Evolutionary conservation across 2,113 vertebrate species (phyloP).

Genomic region (Pionites leucogaster): DNA sequence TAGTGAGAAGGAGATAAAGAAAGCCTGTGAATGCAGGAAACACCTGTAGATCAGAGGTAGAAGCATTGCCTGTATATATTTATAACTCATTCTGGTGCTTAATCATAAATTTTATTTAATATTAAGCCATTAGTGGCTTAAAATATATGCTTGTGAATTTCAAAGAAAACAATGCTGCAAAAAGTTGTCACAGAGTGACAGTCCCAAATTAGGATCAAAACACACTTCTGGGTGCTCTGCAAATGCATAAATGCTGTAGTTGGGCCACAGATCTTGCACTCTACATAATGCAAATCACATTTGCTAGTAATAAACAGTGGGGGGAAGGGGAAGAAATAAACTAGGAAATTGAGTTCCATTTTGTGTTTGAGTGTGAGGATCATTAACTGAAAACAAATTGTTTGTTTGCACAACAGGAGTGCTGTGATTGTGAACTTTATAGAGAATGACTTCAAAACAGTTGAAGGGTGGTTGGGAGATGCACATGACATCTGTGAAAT

Average conservation of each 20-base stretch:
- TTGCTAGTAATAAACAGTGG: neutral
- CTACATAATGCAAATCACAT: neutral
- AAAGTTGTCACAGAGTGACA: neutral
- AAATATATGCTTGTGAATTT: neutral
- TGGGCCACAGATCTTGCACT: neutral
- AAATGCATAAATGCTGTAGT: neutral
- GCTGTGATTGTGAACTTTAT: neutral
- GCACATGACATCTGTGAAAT: neutral
- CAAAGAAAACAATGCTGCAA: neutral
- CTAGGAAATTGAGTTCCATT: neutral
- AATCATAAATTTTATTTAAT: neutral
- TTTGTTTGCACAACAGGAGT: neutral
- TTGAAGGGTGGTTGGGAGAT: neutral
- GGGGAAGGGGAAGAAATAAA: neutral
- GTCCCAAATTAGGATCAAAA: neutral
- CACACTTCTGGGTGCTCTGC: neutral
- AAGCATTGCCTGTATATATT: neutral
- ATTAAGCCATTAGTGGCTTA: neutral
- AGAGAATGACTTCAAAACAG: neutral
- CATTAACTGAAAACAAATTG: conserved; percentile 31
- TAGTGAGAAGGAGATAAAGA: neutral
- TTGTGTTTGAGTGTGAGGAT: neutral
- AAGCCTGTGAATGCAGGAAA: neutral
- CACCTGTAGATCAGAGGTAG: neutral
- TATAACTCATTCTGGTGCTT: neutral